Conservation (phyloP, 2,888 invertebrate species). For the Dynastes hyllus region DNA sequence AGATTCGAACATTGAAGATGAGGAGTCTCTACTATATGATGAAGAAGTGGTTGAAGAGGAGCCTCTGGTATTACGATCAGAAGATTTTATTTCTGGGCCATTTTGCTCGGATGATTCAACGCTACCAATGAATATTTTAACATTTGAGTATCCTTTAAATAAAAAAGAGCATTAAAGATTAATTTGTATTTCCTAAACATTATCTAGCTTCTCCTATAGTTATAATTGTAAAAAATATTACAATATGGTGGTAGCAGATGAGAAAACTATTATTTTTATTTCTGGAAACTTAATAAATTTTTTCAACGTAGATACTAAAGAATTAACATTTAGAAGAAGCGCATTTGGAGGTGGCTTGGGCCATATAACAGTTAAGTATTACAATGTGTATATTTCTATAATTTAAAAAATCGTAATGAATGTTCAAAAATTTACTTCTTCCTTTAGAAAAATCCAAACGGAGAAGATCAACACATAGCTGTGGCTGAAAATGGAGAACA, state of each 20-base stretch:
- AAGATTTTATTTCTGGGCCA: constrained; percentile 76
- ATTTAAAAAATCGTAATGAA: not conserved
- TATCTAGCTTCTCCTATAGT: constrained; percentile 85
- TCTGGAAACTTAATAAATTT: constrained; percentile 89
- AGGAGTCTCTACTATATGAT: constrained; percentile 54
- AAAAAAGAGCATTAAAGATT: not conserved
- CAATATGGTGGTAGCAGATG: constrained; percentile 86
- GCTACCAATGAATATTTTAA: constrained; percentile 75
- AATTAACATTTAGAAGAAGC: constrained; percentile 82
- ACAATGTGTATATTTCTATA: not conserved
- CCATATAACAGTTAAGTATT: constrained; percentile 79
- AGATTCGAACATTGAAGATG: constrained; percentile 50
- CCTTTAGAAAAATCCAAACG: constrained; percentile 77
- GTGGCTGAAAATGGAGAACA: constrained; percentile 84
- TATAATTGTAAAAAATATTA: constrained; percentile 88
- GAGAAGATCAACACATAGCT: constrained; percentile 79
- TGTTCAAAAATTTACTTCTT: not conserved
- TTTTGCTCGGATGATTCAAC: constrained; percentile 73
- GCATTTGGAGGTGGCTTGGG: constrained; percentile 88
- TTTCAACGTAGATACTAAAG: constrained; percentile 79
- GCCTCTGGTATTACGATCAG: constrained; percentile 64
- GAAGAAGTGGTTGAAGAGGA: constrained; percentile 54
- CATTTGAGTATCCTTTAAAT: constrained; percentile 80
- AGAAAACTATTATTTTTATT: constrained; percentile 82
- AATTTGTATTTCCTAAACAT: constrained; percentile 24